phyloP scores from a whole-genome alignment of 2,113 vertebrate species.

The Tetrax tetrax region DNA sequence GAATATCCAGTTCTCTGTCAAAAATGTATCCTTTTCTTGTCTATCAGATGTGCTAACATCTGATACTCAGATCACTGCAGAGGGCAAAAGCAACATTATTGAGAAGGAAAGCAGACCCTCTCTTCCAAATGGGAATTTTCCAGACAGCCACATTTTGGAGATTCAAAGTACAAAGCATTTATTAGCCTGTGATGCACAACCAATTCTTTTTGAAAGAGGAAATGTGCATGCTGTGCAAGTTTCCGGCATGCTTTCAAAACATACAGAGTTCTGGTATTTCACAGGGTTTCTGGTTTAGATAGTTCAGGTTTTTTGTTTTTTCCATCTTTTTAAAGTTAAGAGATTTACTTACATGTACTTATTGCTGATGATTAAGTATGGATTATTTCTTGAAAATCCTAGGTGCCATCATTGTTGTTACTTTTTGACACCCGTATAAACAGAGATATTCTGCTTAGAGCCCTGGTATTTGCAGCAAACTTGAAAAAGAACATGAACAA shows the following conservation, averaged over 20 bases:
- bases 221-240: not conserved
- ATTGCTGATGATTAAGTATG: not conserved
- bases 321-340: not conserved
- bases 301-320: not conserved
- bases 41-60: not conserved
- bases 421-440: slow-evolving; percentile 80
- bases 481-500: slow-evolving; percentile 71
- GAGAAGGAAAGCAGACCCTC: not conserved
- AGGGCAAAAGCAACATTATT: not conserved
- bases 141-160: not conserved
- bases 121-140: not conserved
- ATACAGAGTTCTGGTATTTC: not conserved
- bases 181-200: not conserved
- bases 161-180: not conserved
- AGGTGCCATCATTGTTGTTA: slow-evolving; percentile 79
- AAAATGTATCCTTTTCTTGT: not conserved
- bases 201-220: not conserved
- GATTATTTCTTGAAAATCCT: not conserved
- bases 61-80: not conserved
- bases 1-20: not conserved
- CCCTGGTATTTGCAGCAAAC: slow-evolving; percentile 84
- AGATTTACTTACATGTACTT: not conserved
- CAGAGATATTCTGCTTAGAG: slow-evolving; percentile 84
- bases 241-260: not conserved
- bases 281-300: not conserved